Evolutionary conservation across 2,113 vertebrate genomes (phyloP), one percentile per base, ranked within the genome.

Genomic region (Ranitomeya variabilis): DNA sequence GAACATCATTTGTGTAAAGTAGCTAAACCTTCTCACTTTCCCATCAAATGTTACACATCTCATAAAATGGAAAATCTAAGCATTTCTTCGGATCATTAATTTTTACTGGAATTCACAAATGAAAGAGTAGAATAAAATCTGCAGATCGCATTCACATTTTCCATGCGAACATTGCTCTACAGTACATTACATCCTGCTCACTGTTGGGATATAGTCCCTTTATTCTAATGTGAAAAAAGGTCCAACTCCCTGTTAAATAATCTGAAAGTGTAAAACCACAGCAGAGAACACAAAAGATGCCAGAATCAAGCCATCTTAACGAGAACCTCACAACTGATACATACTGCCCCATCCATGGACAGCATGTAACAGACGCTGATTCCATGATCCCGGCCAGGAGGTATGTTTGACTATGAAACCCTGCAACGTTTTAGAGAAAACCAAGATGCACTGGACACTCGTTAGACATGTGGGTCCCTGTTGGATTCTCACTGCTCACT

Each of bases 51-150:
- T 67, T 84, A 84, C 82, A 69, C 82, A 84, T 69, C 45, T 84
- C 64, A 55, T 84, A 84, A 84, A 84, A 84, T 84, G 62, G 64
- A 67, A 84, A 69, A 69, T 69, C 82, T 54, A 84, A 84, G 69
- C 59, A 83, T 84, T 84, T 84, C 82, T 84, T 54, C 51, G 64
- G 60, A 82, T 82, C 62, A 54, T 84, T 84, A 69, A 45, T 55
- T 84, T 82, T 84, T 84, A 84, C 82, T 84, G 82, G 45, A 84
- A 69, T 55, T 54, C 45, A 69, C 45, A 54, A 84, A 54, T 55
- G 31, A 54, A 84, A 55, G n/a, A 52, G 59, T 4, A 84, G 45
- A 52, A 84, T 52, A 54, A 52, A 69, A 84, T 71, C 64, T 84
- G 82, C 82, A 69, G 64, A 64, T 21, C 80, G n/a, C 60, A 82